phyloP scores from a whole-genome alignment of 2,888 invertebrate genomes.

The Cheilosia soror region DNA sequence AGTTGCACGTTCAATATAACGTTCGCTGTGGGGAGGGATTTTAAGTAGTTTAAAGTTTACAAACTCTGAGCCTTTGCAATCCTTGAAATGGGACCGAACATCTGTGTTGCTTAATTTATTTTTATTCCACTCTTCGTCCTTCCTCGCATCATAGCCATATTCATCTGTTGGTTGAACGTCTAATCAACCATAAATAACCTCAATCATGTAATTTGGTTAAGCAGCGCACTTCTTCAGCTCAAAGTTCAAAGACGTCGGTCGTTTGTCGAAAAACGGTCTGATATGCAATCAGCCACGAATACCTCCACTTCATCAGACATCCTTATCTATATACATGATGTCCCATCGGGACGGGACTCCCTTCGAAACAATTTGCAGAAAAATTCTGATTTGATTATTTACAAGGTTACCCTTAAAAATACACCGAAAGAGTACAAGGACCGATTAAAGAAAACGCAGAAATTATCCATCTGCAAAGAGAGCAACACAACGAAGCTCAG shows the following conservation, averaged over 20 bases:
- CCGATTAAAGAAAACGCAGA: slow-evolving; percentile 28
- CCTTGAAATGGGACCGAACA: no score
- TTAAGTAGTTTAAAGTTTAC: no score
- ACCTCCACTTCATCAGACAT: slow-evolving; percentile 6
- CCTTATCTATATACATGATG: neutral
- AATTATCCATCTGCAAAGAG: slow-evolving; percentile 8
- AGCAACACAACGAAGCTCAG: neutral
- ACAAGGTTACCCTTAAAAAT: neutral
- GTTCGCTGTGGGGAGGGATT: no score
- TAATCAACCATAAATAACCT: slow-evolving; percentile 10
- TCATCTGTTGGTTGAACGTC: no score
- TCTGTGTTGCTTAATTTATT: no score
- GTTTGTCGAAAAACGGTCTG: neutral
- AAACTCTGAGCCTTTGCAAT: no score
- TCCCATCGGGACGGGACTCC: neutral
- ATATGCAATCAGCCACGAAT: slow-evolving; percentile 21
- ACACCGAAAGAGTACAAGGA: neutral
- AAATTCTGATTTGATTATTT: slow-evolving; percentile 26
- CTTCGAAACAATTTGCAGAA: no score
- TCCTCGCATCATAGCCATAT: neutral
- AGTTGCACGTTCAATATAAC: no score
- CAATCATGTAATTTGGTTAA: neutral
- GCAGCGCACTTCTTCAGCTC: neutral
- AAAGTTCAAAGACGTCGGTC: slow-evolving; percentile 9
- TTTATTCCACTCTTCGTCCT: neutral